phyloP scores from a whole-genome alignment of 2,888 invertebrate genomes.

The Stegophylla sp. region DNA sequence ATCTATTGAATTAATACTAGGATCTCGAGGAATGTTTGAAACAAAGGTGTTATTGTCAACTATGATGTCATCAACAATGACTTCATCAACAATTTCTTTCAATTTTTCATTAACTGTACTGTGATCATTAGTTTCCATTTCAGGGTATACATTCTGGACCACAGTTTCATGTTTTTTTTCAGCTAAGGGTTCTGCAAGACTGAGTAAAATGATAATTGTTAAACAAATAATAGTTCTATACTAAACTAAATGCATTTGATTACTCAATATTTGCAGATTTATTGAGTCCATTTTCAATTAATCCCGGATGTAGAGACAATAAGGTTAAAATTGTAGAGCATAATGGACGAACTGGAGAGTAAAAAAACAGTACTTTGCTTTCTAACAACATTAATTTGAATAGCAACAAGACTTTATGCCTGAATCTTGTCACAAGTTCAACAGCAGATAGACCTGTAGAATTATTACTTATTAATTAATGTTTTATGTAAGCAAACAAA shows the following conservation, averaged over 20 bases:
- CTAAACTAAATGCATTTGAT: slow-evolving; percentile 62
- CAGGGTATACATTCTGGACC: neutral
- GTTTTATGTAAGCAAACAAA: neutral
- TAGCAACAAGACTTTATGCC: slow-evolving; percentile 88
- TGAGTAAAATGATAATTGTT: slow-evolving; percentile 1
- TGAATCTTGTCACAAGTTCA: slow-evolving; percentile 82
- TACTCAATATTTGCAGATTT: slow-evolving; percentile 83
- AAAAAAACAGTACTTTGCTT: slow-evolving; percentile 87
- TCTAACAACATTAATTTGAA: slow-evolving; percentile 92
- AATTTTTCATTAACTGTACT: slow-evolving; percentile 23
- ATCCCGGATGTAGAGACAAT: slow-evolving; percentile 87
- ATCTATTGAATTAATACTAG: slow-evolving; percentile 73
- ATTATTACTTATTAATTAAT: slow-evolving; percentile 49
- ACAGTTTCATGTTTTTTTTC: neutral
- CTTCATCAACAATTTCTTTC: slow-evolving; percentile 39
- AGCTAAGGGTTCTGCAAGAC: neutral
- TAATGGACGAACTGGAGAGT: slow-evolving; percentile 88
- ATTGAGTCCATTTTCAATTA: slow-evolving; percentile 83
- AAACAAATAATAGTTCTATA: slow-evolving; percentile 13
- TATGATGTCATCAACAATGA: slow-evolving; percentile 29
- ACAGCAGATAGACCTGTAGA: slow-evolving; percentile 80
- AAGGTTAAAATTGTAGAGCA: slow-evolving; percentile 87
- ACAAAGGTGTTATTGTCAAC: slow-evolving; percentile 49
- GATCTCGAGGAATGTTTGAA: slow-evolving; percentile 71
- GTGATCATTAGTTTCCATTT: slow-evolving; percentile 21